A percentile compares a stretch with the other conserved stretches of the same genome.
phyloP scores from a whole-genome alignment of 2,113 vertebrate species.

The Rhynchopsitta pachyrhyncha region DNA sequence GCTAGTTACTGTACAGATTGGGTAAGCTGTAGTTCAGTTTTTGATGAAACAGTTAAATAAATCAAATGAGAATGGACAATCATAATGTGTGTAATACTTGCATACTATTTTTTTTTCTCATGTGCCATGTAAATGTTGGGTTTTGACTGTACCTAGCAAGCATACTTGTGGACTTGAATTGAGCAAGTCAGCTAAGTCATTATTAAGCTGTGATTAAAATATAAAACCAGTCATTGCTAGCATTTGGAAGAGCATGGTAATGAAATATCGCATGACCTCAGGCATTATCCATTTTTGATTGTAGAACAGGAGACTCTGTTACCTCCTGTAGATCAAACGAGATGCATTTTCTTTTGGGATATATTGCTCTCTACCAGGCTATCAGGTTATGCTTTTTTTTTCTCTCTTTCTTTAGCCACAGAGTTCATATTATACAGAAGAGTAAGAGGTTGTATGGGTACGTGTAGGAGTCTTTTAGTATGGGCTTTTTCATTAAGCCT shows the following conservation, averaged over 20 bases:
- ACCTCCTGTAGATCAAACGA: background rate
- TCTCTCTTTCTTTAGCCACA: background rate
- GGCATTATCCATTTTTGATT: background rate
- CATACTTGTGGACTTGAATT: background rate
- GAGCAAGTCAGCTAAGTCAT: background rate
- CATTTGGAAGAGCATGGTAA: background rate
- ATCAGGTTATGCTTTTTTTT: background rate
- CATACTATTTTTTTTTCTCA: background rate
- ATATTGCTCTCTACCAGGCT: background rate
- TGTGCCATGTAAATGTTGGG: background rate
- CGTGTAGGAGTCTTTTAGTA: background rate
- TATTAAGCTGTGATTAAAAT: conserved; percentile 27
- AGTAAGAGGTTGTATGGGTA: background rate
- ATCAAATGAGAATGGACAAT: background rate
- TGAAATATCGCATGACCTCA: background rate
- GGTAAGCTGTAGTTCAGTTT: background rate
- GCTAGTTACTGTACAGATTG: background rate
- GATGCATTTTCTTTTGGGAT: background rate
- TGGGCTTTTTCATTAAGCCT: background rate
- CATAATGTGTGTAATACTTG: background rate
- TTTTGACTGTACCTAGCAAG: background rate
- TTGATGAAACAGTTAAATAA: background rate
- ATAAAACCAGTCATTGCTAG: background rate
- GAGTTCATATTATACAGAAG: background rate
- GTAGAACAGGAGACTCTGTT: background rate